These are phyloP conservation scores for Anabacerthia variegaticeps DNA, from an alignment of 2,797 vertebrate genomes.

Conservation along the genomic window DNA sequence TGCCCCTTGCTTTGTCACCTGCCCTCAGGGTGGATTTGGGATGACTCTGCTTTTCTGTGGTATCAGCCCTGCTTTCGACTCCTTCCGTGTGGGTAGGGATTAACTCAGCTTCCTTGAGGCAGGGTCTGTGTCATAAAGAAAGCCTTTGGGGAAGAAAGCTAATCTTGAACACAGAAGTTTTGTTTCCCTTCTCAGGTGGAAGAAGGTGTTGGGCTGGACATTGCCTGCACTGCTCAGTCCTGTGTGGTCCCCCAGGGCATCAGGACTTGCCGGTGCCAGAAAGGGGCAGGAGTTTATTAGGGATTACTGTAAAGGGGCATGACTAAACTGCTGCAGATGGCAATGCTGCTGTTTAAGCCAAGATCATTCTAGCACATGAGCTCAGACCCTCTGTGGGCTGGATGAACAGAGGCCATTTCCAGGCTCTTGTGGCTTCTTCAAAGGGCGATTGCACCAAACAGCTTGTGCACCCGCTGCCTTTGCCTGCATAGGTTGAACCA, in stretches of 20 bases:
- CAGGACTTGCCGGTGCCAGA: not conserved
- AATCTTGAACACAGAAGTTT: not conserved
- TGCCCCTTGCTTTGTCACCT: not conserved
- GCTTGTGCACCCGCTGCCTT: not conserved
- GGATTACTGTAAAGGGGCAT: not conserved
- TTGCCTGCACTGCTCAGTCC: not conserved
- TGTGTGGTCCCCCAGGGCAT: rapidly evolving
- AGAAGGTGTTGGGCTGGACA: not conserved
- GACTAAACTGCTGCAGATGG: not conserved
- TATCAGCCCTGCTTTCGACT: not conserved
- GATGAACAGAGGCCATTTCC: not conserved
- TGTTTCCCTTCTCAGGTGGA: not conserved
- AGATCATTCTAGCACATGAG: not conserved
- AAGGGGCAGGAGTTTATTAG: not conserved
- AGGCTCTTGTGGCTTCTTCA: not conserved
- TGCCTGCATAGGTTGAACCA: not conserved
- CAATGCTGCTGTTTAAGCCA: not conserved
- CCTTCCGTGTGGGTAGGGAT: not conserved
- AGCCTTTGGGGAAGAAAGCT: not conserved
- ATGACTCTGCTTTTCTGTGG: not conserved
- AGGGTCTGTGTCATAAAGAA: not conserved
- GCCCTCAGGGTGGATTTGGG: not conserved
- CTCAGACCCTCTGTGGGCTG: not conserved
- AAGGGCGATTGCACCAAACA: rapidly evolving
- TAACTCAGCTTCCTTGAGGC: not conserved